These are phyloP conservation scores for Tympanuchus pallidicinctus DNA, from an alignment of 2,113 vertebrate species.

Conservation along the genomic window DNA sequence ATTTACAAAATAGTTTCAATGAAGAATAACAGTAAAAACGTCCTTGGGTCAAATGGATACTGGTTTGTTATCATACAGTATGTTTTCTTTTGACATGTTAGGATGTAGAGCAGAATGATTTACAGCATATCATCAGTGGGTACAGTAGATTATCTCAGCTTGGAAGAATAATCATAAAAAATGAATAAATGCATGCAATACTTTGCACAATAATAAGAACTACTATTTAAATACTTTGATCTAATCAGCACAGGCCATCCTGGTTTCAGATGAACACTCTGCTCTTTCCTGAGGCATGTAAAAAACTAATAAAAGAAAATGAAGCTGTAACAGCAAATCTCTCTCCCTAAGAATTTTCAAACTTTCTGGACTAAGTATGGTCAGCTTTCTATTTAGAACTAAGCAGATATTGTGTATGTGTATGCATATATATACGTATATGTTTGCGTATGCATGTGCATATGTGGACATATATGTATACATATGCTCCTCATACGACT, in stretches of 20 bases:
- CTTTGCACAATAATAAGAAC: conserved; percentile 22
- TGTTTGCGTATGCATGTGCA: background rate
- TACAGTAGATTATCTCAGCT: background rate
- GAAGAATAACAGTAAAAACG: background rate
- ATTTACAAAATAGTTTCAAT: background rate
- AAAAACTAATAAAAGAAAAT: background rate
- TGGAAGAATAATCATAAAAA: conserved; percentile 24
- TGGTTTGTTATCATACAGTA: background rate
- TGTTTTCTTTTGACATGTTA: background rate
- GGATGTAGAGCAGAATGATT: background rate
- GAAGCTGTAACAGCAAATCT: background rate
- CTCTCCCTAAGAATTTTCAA: background rate
- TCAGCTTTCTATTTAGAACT: background rate
- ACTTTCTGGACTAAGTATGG: background rate
- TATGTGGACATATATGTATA: background rate
- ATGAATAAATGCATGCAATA: conserved; percentile 12
- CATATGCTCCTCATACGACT: no score
- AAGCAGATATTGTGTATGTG: background rate
- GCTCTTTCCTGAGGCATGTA: background rate
- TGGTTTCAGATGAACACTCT: background rate
- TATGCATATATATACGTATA: background rate
- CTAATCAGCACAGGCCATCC: conserved; percentile 11
- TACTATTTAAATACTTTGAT: conserved; percentile 27
- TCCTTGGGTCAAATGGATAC: background rate
- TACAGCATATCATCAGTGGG: background rate